Percentiles rank a stretch among this genome's conserved stretches.
Evolutionary conservation across 92 coral and sea anemone species (phyloP).

Genomic region (Siderastrea radians): DNA sequence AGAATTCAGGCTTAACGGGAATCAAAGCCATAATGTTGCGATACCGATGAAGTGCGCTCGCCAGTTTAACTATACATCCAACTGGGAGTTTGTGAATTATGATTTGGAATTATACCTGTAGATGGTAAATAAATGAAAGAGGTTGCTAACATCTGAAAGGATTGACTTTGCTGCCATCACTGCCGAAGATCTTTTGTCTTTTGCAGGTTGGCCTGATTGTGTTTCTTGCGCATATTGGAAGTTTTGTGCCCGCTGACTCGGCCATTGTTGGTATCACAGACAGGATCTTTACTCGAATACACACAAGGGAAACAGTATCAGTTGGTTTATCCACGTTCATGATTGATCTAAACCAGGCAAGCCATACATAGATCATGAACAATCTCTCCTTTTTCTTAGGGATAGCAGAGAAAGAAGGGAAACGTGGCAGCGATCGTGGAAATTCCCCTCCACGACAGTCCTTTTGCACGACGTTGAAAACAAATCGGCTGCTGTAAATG

Average conservation of each 20-base stretch:
- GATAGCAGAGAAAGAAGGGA: neutral
- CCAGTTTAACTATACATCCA: no score
- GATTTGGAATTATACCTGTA: no score
- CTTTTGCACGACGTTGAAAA: no score
- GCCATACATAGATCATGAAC: neutral
- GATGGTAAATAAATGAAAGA: neutral
- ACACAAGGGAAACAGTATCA: constrained; percentile 96
- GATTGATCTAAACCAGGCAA: constrained; percentile 98
- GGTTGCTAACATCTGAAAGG: neutral
- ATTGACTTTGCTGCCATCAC: neutral
- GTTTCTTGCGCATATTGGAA: constrained; percentile 96
- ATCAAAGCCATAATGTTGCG: no score
- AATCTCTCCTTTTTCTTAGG: neutral
- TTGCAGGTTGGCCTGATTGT: constrained; percentile 92
- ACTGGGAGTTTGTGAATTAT: no score
- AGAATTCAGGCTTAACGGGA: no score
- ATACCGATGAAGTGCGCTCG: no score
- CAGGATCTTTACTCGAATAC: constrained; percentile 96
- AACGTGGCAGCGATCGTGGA: no score
- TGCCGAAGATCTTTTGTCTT: neutral
- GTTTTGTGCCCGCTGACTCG: constrained; percentile 97
- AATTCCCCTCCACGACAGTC: no score
- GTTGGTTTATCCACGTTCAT: constrained; percentile 96
- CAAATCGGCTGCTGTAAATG: no score
- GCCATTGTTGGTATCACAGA: constrained; percentile 93